Percentiles rank a stretch among this genome's conserved stretches.
Evolutionary conservation across 2,888 invertebrate species (phyloP).

Genomic region (Masnerella sp.): DNA sequence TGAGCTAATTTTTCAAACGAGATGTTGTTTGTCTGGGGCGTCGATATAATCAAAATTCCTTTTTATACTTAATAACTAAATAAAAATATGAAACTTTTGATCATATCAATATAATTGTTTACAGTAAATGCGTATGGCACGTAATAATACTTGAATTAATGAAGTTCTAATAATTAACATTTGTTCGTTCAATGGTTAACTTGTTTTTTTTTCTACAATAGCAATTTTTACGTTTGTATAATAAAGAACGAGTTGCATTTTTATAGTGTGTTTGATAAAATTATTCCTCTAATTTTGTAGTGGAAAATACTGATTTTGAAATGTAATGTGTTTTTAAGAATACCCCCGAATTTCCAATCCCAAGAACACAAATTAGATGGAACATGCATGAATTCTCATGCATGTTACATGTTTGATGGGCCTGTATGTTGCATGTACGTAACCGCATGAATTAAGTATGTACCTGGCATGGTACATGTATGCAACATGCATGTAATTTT

Average conservation of each 20-base stretch:
- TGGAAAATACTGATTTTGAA: slow-evolving; percentile 24
- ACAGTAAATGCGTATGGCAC: slow-evolving; percentile 45
- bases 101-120: slow-evolving; percentile 20
- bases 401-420: no score
- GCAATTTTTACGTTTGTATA: not conserved
- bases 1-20: no score
- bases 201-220: no score
- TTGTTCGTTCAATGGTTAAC: no score
- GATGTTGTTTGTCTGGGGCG: no score
- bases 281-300: not conserved
- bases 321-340: slow-evolving; percentile 19
- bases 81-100: slow-evolving; percentile 12
- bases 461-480: no score
- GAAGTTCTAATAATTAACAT: slow-evolving; percentile 10
- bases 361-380: no score
- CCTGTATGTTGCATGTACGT: no score
- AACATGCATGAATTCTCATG: no score
- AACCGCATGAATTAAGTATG: no score
- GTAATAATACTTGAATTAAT: slow-evolving; percentile 37
- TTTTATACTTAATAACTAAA: slow-evolving; percentile 15
- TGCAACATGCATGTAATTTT: no score
- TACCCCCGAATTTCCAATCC: no score
- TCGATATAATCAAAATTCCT: not conserved
- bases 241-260: not conserved
- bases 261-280: not conserved